Evolutionary conservation across 2,888 invertebrate genomes (phyloP).

Genomic region (Melanotus villosus): DNA sequence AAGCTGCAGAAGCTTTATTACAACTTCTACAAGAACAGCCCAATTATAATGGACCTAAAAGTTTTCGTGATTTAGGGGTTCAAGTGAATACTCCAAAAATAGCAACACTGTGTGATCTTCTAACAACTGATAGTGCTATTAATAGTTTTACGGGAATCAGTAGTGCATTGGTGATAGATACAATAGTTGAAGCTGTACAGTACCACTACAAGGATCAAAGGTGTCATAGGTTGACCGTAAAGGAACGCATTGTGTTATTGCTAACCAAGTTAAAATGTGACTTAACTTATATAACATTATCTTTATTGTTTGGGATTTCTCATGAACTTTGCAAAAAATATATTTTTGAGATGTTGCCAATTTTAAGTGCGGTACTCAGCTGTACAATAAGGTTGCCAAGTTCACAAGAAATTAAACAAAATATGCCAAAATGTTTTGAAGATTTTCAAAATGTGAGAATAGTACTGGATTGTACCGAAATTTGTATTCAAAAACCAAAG

Average conservation of each 20-base stretch:
- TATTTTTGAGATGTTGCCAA: neutral
- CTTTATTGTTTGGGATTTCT: neutral
- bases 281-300: neutral
- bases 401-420: neutral
- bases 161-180: no score
- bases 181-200: no score
- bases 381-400: neutral
- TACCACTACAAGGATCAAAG: neutral
- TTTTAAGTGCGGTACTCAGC: no score
- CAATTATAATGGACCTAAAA: neutral
- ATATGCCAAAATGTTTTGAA: neutral
- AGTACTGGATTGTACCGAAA: neutral
- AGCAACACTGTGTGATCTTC: neutral
- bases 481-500: constrained; percentile 29
- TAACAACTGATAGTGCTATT: neutral
- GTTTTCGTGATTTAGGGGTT: neutral
- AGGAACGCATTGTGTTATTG: neutral
- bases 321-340: neutral
- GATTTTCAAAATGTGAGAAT: neutral
- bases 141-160: no score
- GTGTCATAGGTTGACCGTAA: neutral
- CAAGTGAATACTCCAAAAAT: neutral
- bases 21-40: neutral
- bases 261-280: neutral
- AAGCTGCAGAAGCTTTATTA: neutral